Conservation (phyloP, 2,797 vertebrate species). For the Esox lucius region DNA sequence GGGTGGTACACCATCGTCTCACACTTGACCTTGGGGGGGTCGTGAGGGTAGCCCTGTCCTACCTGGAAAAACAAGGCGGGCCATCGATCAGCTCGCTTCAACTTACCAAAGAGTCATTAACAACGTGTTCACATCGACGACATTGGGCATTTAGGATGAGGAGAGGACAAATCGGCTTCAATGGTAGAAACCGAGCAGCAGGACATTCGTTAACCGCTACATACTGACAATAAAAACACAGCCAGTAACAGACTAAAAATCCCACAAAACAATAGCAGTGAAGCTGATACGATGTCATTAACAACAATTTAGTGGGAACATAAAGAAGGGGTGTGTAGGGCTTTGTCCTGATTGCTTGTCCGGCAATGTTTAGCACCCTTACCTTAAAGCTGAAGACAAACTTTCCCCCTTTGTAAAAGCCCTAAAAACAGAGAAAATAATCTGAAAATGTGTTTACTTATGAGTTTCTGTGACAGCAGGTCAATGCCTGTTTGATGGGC, state of each 20-base stretch:
- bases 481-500: background rate
- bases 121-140: background rate
- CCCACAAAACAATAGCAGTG: background rate
- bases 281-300: background rate
- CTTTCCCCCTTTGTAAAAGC: slow-evolving; percentile 93
- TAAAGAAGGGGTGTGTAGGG: background rate
- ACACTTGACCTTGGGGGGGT: slow-evolving; percentile 96
- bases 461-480: background rate
- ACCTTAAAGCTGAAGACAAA: slow-evolving; percentile 98
- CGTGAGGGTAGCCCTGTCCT: slow-evolving; percentile 94
- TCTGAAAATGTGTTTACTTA: background rate
- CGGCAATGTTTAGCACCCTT: slow-evolving; percentile 49
- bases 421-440: slow-evolving; percentile 64
- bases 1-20: slow-evolving; percentile 98
- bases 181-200: background rate
- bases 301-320: background rate
- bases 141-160: background rate
- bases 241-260: background rate
- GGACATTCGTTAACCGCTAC: background rate
- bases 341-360: background rate
- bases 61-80: slow-evolving; percentile 71
- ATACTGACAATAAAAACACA: background rate
- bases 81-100: background rate
- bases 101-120: background rate
- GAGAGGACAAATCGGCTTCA: too few relatives aligned